Conservation (phyloP, 2,888 invertebrate species). For the Metalampra italica region DNA sequence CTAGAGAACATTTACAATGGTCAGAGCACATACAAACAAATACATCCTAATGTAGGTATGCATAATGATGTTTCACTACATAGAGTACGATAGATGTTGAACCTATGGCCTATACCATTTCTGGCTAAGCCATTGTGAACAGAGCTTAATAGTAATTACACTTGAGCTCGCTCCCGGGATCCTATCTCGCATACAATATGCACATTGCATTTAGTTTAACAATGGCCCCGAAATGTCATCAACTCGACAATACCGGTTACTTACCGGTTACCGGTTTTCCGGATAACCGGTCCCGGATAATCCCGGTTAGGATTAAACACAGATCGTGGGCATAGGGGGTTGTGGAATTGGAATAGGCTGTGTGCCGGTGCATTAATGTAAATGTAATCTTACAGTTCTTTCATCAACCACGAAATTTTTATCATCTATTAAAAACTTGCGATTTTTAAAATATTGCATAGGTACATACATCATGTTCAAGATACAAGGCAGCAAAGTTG, state of each 20-base stretch:
- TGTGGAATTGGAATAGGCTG: neutral
- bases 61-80: no score
- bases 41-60: no score
- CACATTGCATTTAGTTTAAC: conserved; percentile 4
- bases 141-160: neutral
- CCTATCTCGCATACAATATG: neutral
- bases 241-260: conserved; percentile 4
- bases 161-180: neutral
- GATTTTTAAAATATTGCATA: no score
- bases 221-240: conserved; percentile 5
- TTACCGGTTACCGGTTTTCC: neutral
- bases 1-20: no score
- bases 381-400: neutral
- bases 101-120: no score
- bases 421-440: no score
- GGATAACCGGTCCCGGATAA: conserved; percentile 5
- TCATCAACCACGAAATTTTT: no score
- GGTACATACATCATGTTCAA: no score
- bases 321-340: neutral
- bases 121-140: neutral
- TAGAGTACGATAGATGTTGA: no score
- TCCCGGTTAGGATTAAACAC: conserved; percentile 1
- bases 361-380: neutral
- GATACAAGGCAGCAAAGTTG: no score
- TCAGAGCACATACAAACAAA: no score